Evolutionary conservation across 2,888 invertebrate genomes (phyloP).

Genomic region (Hemicrepidius hirtus): DNA sequence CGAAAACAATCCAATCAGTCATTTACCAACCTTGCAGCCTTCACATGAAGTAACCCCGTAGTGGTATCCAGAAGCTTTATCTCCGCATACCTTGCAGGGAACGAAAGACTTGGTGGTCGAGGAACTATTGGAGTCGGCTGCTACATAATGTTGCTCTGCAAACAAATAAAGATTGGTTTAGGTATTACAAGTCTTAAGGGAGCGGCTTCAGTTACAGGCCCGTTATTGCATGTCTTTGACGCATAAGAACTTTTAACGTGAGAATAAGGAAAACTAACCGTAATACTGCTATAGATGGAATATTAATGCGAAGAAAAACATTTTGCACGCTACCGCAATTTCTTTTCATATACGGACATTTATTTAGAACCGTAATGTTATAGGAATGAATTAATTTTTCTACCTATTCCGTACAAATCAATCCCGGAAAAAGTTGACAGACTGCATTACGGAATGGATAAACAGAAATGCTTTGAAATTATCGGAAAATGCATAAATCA

Average conservation of each 20-base stretch:
- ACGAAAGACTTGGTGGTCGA: slow-evolving; percentile 90
- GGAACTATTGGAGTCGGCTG: slow-evolving; percentile 87
- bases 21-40: slow-evolving; percentile 89
- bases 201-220: slow-evolving; percentile 42
- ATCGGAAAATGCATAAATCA: no score
- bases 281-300: slow-evolving; percentile 54
- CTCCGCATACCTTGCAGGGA: slow-evolving; percentile 97
- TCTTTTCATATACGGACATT: slow-evolving; percentile 26
- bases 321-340: slow-evolving; percentile 33
- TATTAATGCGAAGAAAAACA: slow-evolving; percentile 47
- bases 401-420: no score
- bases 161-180: slow-evolving; percentile 40
- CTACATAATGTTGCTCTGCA: slow-evolving; percentile 82
- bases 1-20: not conserved
- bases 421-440: no score
- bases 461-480: no score
- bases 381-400: slow-evolving; percentile 20
- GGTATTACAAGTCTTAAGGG: slow-evolving; percentile 19
- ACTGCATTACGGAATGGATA: no score
- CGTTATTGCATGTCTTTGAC: slow-evolving; percentile 58
- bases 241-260: slow-evolving; percentile 48
- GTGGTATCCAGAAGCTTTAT: slow-evolving; percentile 96
- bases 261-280: slow-evolving; percentile 62
- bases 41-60: slow-evolving; percentile 99
- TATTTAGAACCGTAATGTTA: slow-evolving; percentile 24